Percentiles rank a stretch among this genome's conserved stretches.
These are phyloP conservation scores for Pammene fasciana DNA, from an alignment of 2,888 invertebrate genomes.

Conservation along the genomic window DNA sequence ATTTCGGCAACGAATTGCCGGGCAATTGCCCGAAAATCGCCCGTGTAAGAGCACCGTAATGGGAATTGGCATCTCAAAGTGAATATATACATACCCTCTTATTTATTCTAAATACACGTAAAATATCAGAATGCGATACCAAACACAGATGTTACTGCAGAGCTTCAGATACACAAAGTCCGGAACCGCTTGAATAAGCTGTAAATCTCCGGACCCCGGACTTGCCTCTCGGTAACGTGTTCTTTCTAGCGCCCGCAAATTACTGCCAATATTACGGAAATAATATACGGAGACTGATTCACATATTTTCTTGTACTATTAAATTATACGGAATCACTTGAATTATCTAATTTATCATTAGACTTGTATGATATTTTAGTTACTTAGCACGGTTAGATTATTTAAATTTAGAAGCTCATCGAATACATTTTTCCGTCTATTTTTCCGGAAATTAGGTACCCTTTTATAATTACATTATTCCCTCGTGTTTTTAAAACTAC, in stretches of 20 bases:
- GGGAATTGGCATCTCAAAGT: too few species aligned
- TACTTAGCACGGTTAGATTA: too few species aligned
- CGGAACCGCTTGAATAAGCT: conserved; percentile 51
- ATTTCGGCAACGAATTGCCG: too few species aligned
- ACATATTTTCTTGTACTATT: too few species aligned
- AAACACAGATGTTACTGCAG: conserved; percentile 20
- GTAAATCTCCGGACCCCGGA: conserved; percentile 50
- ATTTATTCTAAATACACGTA: neutral
- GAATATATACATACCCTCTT: too few species aligned
- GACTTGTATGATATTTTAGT: neutral
- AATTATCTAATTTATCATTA: neutral
- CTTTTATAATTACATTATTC: too few species aligned
- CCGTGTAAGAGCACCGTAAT: too few species aligned
- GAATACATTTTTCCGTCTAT: too few species aligned
- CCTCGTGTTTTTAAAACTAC: too few species aligned
- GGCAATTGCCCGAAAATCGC: too few species aligned
- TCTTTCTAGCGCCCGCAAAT: conserved; percentile 36
- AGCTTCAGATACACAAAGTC: conserved; percentile 22
- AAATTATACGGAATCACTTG: neutral
- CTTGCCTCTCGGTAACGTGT: conserved; percentile 44
- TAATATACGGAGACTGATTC: neutral
- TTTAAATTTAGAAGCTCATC: too few species aligned
- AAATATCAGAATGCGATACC: neutral
- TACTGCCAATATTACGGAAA: conserved; percentile 6
- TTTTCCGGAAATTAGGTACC: too few species aligned